These are phyloP conservation scores for Hermatobates lingyangjiaoensis DNA, from an alignment of 1,140 invertebrate species.

Conservation along the genomic window DNA sequence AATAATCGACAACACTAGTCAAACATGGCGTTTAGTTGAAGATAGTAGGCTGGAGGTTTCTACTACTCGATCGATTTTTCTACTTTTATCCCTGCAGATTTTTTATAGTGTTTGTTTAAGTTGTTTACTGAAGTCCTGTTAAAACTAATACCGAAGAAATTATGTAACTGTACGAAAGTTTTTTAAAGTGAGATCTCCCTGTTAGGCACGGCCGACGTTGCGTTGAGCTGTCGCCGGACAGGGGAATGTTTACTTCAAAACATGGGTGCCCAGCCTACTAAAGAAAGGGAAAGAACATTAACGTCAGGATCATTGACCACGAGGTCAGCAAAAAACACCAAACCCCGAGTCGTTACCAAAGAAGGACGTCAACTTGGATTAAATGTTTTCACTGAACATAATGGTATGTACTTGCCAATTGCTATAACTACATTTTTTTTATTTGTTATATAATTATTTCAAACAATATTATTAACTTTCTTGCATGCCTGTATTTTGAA, in stretches of 20 bases:
- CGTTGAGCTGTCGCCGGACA: conserved; percentile 13
- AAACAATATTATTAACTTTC: no score
- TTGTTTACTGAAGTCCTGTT: neutral
- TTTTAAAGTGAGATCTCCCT: conserved; percentile 11
- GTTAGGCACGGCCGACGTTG: conserved; percentile 18
- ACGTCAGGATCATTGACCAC: conserved; percentile 35
- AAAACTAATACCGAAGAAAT: neutral
- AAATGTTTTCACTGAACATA: conserved; percentile 80
- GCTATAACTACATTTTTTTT: neutral
- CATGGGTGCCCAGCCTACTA: conserved; percentile 79
- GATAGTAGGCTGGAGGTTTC: conserved; percentile 4
- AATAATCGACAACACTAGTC: conserved; percentile 32
- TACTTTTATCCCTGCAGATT: neutral
- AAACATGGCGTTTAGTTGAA: conserved; percentile 25
- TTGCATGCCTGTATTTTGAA: no score
- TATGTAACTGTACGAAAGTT: no score
- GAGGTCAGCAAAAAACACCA: conserved; percentile 38
- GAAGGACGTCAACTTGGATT: conserved; percentile 50
- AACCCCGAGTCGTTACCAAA: conserved; percentile 43
- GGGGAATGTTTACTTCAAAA: conserved; percentile 18
- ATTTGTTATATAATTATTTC: no score
- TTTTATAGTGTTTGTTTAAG: conserved; percentile 1
- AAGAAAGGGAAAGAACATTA: conserved; percentile 36
- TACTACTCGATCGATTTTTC: neutral
- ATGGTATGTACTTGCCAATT: conserved; percentile 36